These are phyloP conservation scores for Petromus typicus DNA, from an alignment of 2,113 vertebrate genomes.

Conservation along the genomic window DNA sequence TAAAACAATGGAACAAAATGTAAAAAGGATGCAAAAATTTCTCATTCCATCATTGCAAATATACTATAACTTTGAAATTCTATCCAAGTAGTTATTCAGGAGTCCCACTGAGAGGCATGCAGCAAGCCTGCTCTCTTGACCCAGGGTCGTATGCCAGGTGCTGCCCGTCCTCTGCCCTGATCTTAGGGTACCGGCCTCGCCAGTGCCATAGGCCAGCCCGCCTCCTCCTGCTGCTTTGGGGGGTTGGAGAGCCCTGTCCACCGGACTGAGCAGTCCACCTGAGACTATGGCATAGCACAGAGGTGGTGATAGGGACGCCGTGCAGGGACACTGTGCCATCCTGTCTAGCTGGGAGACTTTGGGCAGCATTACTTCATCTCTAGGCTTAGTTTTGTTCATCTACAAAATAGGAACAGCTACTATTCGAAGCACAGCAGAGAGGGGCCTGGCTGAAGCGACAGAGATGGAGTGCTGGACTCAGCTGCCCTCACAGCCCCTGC, in stretches of 20 bases:
- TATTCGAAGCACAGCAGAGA: not conserved
- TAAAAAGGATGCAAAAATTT: not conserved
- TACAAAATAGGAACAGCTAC: not conserved
- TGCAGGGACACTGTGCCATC: not conserved
- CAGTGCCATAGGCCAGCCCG: no score
- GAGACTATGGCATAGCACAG: fast-evolving
- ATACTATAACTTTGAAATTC: conserved; percentile 36
- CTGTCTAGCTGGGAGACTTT: not conserved
- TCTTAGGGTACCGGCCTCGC: not conserved
- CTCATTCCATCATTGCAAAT: not conserved
- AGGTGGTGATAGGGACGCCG: fast-evolving
- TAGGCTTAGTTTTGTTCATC: conserved; percentile 25
- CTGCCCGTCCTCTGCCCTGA: not conserved
- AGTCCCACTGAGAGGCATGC: not conserved
- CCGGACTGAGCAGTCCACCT: not conserved
- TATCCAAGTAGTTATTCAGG: not conserved
- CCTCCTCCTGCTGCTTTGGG: not conserved
- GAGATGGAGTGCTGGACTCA: not conserved
- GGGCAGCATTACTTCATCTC: not conserved
- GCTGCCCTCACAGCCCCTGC: not conserved
- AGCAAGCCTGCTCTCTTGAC: not conserved
- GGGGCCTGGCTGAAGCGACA: not conserved
- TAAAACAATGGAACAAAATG: not conserved
- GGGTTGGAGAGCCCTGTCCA: no score
- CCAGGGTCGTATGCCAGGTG: not conserved